A percentile compares a stretch with the other conserved stretches of the same genome.
phyloP scores from a whole-genome alignment of 2,797 vertebrate species.

The Acanthopagrus latus region DNA sequence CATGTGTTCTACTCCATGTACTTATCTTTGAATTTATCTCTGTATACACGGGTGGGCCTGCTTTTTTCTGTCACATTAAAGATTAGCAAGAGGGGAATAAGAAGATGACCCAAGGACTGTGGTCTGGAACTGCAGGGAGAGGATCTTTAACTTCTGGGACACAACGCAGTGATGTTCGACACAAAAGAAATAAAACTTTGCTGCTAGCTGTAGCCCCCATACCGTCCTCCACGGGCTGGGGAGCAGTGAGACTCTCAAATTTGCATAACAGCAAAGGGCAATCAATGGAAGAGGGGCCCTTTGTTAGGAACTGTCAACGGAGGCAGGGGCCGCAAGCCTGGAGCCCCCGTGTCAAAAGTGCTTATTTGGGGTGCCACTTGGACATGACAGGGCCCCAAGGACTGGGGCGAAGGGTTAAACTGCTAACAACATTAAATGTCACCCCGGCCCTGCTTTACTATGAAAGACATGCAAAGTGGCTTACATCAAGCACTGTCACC shows the following conservation, averaged over 20 bases:
- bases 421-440: slow-evolving; percentile 82
- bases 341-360: slow-evolving; percentile 82
- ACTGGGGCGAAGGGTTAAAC: slow-evolving; percentile 82
- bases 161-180: slow-evolving; percentile 20
- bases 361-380: slow-evolving; percentile 84
- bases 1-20: slow-evolving; percentile 20
- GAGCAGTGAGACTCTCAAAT: slow-evolving; percentile 63
- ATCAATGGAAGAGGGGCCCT: slow-evolving; percentile 76
- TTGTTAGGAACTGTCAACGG: slow-evolving; percentile 80
- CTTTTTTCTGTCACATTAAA: slow-evolving; percentile 54
- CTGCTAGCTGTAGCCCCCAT: slow-evolving; percentile 38
- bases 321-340: slow-evolving; percentile 69
- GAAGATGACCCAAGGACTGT: slow-evolving; percentile 13
- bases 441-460: slow-evolving; percentile 64
- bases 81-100: slow-evolving; percentile 26
- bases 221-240: slow-evolving; percentile 36
- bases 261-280: slow-evolving; percentile 83
- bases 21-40: slow-evolving; percentile 49
- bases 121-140: slow-evolving; percentile 25
- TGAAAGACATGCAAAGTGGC: slow-evolving; percentile 70
- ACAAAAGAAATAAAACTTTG: slow-evolving; percentile 17
- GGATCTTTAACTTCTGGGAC: slow-evolving; percentile 53
- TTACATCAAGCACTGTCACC: slow-evolving; percentile 59
- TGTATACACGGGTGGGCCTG: slow-evolving; percentile 21
- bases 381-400: slow-evolving; percentile 81